Evolutionary conservation across 2,888 invertebrate genomes (phyloP).

Genomic region (Oasisia sp.): DNA sequence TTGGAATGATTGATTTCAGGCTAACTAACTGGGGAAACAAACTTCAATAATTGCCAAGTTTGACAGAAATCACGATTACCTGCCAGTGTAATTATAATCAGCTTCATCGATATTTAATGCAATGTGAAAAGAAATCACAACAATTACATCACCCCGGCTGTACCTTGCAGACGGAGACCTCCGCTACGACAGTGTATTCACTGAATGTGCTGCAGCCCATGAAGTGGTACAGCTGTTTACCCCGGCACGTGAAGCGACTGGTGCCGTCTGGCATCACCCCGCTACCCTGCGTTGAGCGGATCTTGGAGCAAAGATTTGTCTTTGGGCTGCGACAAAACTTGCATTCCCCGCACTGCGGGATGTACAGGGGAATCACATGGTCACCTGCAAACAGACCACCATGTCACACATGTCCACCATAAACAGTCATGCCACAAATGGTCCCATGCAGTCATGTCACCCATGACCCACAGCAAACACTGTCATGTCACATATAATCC

Average conservation of each 20-base stretch:
- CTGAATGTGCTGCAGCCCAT: constrained; percentile 66
- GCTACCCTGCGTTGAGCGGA: constrained; percentile 67
- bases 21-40: no score
- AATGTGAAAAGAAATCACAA: background rate
- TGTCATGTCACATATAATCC: background rate
- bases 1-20: no score
- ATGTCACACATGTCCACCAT: background rate
- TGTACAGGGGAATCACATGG: constrained; percentile 95
- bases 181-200: constrained; percentile 66
- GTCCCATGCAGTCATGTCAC: background rate
- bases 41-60: no score
- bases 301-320: constrained; percentile 96
- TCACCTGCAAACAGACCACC: constrained; percentile 73
- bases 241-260: constrained; percentile 64
- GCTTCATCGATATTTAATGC: background rate
- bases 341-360: constrained; percentile 96
- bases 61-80: background rate
- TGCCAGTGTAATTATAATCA: background rate
- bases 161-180: constrained; percentile 92
- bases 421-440: background rate
- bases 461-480: background rate
- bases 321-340: constrained; percentile 95
- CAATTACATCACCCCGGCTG: background rate
- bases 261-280: constrained; percentile 67
- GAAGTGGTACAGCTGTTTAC: constrained; percentile 64